A percentile compares a stretch with the other conserved stretches of the same genome.
Conservation (phyloP, 2,113 vertebrate species). For the Trematocara variabile region DNA sequence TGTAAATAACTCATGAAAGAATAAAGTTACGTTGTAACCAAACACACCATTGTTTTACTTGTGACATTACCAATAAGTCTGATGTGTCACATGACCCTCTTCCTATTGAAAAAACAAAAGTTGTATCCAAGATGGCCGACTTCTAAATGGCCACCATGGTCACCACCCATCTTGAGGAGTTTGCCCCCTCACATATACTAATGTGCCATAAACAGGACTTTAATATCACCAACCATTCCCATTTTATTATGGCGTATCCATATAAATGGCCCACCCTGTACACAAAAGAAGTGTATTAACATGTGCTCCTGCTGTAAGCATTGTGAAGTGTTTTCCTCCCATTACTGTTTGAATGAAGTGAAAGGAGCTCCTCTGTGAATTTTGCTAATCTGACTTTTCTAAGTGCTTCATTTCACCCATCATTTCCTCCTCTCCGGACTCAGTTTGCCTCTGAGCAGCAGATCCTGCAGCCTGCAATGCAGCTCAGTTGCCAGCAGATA, state of each 20-base stretch:
- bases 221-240: neutral
- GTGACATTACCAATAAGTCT: neutral
- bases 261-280: neutral
- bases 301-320: neutral
- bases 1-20: too few relatives aligned
- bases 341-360: neutral
- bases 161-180: neutral
- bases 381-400: neutral
- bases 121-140: neutral
- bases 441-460: neutral
- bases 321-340: neutral
- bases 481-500: slow-evolving; percentile 52
- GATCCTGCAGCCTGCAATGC: slow-evolving; percentile 2
- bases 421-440: neutral
- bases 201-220: neutral
- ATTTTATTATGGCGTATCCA: neutral
- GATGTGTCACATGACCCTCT: neutral
- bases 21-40: too few relatives aligned
- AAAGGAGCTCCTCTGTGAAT: neutral
- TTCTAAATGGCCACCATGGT: neutral
- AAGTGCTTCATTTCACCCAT: neutral
- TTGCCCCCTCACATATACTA: neutral
- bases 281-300: neutral
- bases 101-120: neutral
- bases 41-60: too few relatives aligned